Conservation (phyloP, 2,113 vertebrate species). For the Gymnobelideus leadbeateri region DNA sequence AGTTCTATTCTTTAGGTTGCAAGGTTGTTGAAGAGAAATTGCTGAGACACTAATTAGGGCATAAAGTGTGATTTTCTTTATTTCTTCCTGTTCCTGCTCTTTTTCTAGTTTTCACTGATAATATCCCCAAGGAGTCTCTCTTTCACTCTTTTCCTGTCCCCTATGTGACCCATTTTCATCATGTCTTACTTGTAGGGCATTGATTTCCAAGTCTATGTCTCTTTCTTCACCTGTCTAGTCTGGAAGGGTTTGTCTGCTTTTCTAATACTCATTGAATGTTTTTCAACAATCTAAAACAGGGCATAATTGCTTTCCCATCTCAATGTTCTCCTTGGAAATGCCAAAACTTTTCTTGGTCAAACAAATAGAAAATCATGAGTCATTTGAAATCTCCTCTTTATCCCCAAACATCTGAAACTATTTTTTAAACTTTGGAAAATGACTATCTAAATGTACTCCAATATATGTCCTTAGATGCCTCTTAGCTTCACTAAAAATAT, state of each 20-base stretch:
- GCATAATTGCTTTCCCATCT: background rate
- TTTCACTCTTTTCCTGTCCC: background rate
- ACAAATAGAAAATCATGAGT: background rate
- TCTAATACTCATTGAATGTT: background rate
- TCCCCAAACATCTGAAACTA: background rate
- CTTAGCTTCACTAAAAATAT: background rate
- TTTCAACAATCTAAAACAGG: background rate
- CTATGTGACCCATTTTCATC: background rate
- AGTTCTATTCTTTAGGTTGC: conserved; percentile 66
- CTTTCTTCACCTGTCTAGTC: background rate
- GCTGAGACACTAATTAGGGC: conserved; percentile 63
- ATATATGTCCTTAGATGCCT: background rate
- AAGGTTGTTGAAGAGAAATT: conserved; percentile 64
- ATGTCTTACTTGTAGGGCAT: background rate
- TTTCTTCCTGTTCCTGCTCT: conserved; percentile 40
- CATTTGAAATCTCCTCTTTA: conserved; percentile 11
- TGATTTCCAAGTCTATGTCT: background rate
- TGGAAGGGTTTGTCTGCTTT: background rate
- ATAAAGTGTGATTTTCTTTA: conserved; percentile 32
- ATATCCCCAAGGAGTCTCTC: background rate
- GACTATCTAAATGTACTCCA: background rate
- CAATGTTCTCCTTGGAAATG: background rate
- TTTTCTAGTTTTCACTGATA: background rate
- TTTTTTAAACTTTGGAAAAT: conserved; percentile 14
- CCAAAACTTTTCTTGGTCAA: background rate